These are phyloP conservation scores for Ptychobarbus kaznakovi DNA, from an alignment of 2,797 vertebrate species.

Conservation along the genomic window DNA sequence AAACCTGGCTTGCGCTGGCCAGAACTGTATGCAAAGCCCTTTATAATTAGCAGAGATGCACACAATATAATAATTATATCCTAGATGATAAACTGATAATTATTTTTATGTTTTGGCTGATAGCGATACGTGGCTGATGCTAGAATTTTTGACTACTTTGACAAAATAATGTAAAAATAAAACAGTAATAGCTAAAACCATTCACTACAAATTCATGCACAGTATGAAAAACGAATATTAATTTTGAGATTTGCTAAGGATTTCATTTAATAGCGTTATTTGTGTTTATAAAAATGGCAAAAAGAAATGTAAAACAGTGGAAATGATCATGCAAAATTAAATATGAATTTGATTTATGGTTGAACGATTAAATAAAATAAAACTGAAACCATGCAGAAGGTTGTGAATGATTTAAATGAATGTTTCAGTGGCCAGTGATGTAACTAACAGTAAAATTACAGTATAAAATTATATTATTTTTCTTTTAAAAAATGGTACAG, in stretches of 20 bases:
- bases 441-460: background rate
- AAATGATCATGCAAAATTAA: background rate
- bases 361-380: background rate
- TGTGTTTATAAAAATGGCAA: background rate
- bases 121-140: background rate
- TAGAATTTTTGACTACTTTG: background rate
- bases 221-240: background rate
- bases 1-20: background rate
- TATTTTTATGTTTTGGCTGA: background rate
- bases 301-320: background rate
- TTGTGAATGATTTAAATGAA: background rate
- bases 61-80: background rate
- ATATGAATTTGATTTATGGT: background rate
- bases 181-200: background rate
- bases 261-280: background rate
- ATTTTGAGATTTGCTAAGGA: background rate
- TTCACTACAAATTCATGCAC: background rate
- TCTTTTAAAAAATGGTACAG: too few species aligned
- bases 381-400: background rate
- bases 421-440: background rate
- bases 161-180: background rate
- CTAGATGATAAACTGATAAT: background rate
- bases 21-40: background rate
- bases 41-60: background rate
- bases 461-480: background rate